Conservation (phyloP, 2,797 vertebrate genomes). For the Apodemus agrarius region DNA sequence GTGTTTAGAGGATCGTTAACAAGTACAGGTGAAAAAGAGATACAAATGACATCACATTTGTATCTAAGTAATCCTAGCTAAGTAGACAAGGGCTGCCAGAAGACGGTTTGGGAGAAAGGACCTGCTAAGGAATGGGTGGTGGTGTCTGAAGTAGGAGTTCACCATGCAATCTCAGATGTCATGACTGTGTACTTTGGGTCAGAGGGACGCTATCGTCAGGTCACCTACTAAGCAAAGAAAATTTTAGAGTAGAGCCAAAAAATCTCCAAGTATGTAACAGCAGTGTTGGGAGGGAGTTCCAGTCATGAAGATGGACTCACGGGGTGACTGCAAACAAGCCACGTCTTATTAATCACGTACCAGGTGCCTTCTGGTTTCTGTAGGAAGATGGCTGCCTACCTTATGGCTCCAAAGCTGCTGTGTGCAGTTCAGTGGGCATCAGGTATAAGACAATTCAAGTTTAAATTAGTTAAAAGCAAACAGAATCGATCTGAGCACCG, state of each 20-base stretch:
- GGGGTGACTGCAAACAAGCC: not conserved
- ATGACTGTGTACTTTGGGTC: not conserved
- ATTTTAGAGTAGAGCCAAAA: not conserved
- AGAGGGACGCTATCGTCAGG: not conserved
- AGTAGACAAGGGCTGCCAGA: not conserved
- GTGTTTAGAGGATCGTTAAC: not conserved
- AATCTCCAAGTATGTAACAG: not conserved
- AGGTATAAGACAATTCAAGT: not conserved
- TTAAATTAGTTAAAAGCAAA: conserved; percentile 18
- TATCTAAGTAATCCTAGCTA: not conserved
- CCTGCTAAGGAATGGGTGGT: not conserved
- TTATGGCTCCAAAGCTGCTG: not conserved
- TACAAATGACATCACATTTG: not conserved
- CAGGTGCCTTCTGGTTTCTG: not conserved
- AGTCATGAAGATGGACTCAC: not conserved
- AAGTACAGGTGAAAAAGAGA: not conserved
- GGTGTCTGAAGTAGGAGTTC: conserved; percentile 13
- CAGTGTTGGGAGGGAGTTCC: not conserved
- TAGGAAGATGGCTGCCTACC: not conserved
- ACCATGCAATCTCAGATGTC: not conserved
- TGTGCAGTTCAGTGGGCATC: not conserved
- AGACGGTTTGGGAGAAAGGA: not conserved
- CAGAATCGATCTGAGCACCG: not conserved
- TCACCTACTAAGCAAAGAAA: not conserved
- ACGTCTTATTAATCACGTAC: not conserved